Conservation (phyloP, 2,797 vertebrate species). For the Sphaeramia orbicularis region DNA sequence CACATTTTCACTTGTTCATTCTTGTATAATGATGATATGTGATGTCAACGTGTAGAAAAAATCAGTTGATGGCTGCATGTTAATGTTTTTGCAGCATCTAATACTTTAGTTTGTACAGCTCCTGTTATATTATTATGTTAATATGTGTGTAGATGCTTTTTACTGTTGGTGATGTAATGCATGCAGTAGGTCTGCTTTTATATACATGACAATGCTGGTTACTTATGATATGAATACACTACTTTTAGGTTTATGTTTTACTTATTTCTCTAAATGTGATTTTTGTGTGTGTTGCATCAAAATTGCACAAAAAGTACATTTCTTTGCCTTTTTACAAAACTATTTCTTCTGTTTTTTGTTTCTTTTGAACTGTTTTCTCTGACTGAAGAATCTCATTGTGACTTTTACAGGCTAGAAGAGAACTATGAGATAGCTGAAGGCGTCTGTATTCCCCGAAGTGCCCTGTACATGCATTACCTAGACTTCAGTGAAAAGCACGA, state of each 20-base stretch:
- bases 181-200: not conserved
- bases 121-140: not conserved
- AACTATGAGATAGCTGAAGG: constrained; percentile 99
- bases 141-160: not conserved
- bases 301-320: not conserved
- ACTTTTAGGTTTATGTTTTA: not conserved
- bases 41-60: not conserved
- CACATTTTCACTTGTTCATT: not conserved
- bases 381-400: constrained; percentile 23
- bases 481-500: constrained; percentile 99
- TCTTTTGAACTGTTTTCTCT: not conserved
- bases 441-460: constrained; percentile 97
- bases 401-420: constrained; percentile 93
- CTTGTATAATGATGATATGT: not conserved
- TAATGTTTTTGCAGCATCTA: not conserved
- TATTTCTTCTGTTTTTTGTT: not conserved
- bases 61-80: not conserved
- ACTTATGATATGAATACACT: not conserved
- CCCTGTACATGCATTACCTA: constrained; percentile 99
- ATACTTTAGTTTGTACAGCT: not conserved
- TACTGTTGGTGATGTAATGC: not conserved
- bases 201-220: not conserved
- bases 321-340: not conserved
- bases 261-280: too few relatives aligned
- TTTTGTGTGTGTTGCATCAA: not conserved